Evolutionary conservation across 1,140 invertebrate genomes (phyloP).

Genomic region (Diachasma alloeum): DNA sequence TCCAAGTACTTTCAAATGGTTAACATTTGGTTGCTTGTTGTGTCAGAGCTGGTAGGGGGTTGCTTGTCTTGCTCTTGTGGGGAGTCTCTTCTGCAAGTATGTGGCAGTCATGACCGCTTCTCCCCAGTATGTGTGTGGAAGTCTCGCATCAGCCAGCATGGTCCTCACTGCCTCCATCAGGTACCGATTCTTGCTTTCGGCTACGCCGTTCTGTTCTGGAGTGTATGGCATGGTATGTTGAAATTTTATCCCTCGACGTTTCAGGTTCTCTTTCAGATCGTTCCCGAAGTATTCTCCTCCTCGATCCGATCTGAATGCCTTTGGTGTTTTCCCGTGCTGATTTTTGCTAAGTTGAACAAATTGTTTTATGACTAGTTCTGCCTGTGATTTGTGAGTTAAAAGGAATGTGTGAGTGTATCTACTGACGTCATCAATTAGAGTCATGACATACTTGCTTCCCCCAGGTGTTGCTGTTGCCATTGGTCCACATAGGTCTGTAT

Average conservation of each 20-base stretch:
- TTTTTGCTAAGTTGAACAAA: constrained; percentile 8
- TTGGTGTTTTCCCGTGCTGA: background rate
- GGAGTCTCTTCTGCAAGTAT: constrained; percentile 47
- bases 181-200: constrained; percentile 34
- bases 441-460: constrained; percentile 29
- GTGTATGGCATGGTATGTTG: constrained; percentile 1
- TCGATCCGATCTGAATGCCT: background rate
- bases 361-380: constrained; percentile 7
- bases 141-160: constrained; percentile 44
- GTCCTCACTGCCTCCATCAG: constrained; percentile 44
- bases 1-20: constrained; percentile 45
- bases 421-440: constrained; percentile 25
- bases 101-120: too few species aligned
- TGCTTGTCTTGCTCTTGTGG: constrained; percentile 6
- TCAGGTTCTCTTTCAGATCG: background rate
- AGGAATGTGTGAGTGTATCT: constrained; percentile 7
- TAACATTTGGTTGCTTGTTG: constrained; percentile 38
- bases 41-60: constrained; percentile 41
- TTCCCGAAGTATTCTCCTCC: background rate
- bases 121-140: constrained; percentile 52
- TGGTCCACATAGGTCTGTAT: too few species aligned
- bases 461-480: constrained; percentile 9
- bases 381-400: constrained; percentile 28
- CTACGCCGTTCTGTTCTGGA: constrained; percentile 6
- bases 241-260: background rate